Evolutionary conservation across 2,888 invertebrate genomes (phyloP).

Genomic region (Diarsia dahlii): DNA sequence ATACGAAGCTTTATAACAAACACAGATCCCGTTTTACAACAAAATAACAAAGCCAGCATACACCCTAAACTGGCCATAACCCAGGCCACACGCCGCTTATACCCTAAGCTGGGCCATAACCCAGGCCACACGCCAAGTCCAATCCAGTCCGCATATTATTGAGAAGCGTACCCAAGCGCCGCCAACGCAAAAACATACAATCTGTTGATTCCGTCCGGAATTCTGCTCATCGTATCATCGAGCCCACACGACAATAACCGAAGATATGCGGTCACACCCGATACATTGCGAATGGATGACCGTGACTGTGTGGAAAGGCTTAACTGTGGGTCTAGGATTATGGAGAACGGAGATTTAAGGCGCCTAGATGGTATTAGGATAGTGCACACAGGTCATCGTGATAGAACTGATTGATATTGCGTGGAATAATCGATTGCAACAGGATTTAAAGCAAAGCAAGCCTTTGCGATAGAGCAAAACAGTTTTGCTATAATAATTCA

Average conservation of each 20-base stretch:
- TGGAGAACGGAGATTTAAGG: constrained; percentile 10
- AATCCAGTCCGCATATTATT: constrained; percentile 13
- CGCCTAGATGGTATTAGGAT: background rate
- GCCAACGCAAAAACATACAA: constrained; percentile 40
- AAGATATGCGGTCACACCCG: constrained; percentile 40
- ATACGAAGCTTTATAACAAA: background rate
- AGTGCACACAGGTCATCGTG: background rate
- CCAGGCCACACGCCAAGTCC: constrained; percentile 33
- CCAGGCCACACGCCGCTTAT: constrained; percentile 34
- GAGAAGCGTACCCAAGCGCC: constrained; percentile 43
- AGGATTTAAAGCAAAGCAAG: background rate
- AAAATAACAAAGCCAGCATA: constrained; percentile 8
- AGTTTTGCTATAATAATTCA: background rate
- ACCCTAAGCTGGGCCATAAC: background rate
- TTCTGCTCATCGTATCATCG: constrained; percentile 50
- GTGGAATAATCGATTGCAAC: background rate
- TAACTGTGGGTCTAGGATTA: constrained; percentile 7
- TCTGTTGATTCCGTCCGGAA: constrained; percentile 48
- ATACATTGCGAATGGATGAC: constrained; percentile 34
- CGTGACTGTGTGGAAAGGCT: constrained; percentile 26
- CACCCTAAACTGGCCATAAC: background rate
- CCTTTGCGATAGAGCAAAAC: background rate
- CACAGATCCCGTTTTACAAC: background rate
- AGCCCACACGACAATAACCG: constrained; percentile 49
- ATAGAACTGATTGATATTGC: constrained; percentile 11